Evolutionary conservation across 2,797 vertebrate genomes (phyloP), one percentile per base, ranked within the genome.

Genomic region (Botia almorhae): DNA sequence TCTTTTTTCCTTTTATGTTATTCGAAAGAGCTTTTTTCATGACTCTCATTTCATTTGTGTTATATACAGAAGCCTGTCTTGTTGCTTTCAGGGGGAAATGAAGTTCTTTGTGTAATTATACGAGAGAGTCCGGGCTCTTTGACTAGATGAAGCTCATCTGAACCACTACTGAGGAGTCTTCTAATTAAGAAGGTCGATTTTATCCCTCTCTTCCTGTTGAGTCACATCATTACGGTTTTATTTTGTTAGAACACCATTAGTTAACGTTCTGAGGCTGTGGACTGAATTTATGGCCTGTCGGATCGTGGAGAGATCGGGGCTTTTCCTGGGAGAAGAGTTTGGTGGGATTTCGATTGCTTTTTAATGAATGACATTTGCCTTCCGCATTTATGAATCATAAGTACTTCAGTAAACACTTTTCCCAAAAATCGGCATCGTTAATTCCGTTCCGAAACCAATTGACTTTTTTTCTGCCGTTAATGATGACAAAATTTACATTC

Each of bases 291-390:
- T 83, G 74, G 74, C 76, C 78, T 74, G 58, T 67, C 65, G 56
- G 51, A 73, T 71, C 53, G 51, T 33, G 69, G 21, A 78, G 50
- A 74, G 39, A 71, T 67, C 74, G 68, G n/a, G 21, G 33, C 43
- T 39, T 83, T 80, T 67, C 33, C 23, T 51, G 53, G 69, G 58
- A 84, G 85, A 81, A 51, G 80, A 84, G 65, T 78, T 33, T 69
- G 51, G 50, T 68, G 53, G n/a, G 29, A 69, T 75, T 81, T 85
- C 71, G 51, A 86, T 86, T 72, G 81, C 86, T 85, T 87, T 89
- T 87, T 85, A 88, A 87, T 86, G 83, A 85, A 86, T 83, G 63
- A 33, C 79, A 84, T 88, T 83, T 83, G 84, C 82, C 82, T 85
- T 84, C 39, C 50, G 21, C 69, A 83, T 81, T 78, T 75, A 50